Evolutionary conservation across 1,140 invertebrate species (phyloP), one percentile per base, ranked within the genome.

Genomic region (Zaprionus nigranus): DNA sequence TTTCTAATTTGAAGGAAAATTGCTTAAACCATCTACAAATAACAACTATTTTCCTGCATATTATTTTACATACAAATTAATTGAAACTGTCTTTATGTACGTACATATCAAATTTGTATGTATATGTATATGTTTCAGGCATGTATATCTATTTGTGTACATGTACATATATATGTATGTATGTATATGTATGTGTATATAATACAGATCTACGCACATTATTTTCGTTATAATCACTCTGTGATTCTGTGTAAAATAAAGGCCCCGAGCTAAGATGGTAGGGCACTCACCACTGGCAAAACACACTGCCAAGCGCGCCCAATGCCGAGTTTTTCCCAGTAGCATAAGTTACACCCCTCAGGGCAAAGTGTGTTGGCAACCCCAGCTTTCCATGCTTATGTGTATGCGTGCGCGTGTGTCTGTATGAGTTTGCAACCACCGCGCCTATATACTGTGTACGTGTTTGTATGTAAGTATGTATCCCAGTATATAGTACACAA

Each of bases 321-420:
- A 79, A 90, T 91, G 81, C 90, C 76, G 72, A 90, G 79, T 74
- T 88, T 79, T 88, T 82, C 86, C 84, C 87, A 92, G 91, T 92
- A 92, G 91, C 91, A 83, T 74, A 78, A 85, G 87, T 82, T 77
- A 78, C 90, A 79, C 82, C 90, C 90, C 87, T 85, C 61, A 80
- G 88, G 90, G 83, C 81, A 87, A 79, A 75, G 62, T 62, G 61
- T 77, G 70, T 75, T 79, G 75, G 75, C 86, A 87, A 86, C 87
- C 79, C 87, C 86, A 78, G 81, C 76, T 86, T 81, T 78, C 59
- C 72, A 71, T 71, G 72, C 62, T 66, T 65, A 30, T 69, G 24
- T 64, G 49, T 46, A 26, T 65, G 51, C 58, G 53, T 53, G 57
- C 46, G 24, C 65, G 24, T 20, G 38, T 69, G 51, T 75, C 57